A percentile compares a stretch with the other conserved stretches of the same genome.
phyloP scores from a whole-genome alignment of 2,797 vertebrate species.

The Clarias laeviceps region DNA sequence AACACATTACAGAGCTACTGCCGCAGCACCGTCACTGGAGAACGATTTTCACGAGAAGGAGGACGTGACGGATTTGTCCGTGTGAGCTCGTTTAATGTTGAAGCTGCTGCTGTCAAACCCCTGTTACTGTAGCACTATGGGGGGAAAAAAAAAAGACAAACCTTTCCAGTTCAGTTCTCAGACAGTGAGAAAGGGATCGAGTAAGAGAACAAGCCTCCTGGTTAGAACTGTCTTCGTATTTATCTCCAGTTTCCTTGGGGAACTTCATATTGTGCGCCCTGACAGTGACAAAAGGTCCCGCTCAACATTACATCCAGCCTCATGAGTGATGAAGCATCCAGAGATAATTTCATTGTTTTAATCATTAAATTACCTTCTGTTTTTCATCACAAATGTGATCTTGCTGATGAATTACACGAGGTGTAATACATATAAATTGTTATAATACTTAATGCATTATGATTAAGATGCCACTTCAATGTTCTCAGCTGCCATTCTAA shows the following conservation, averaged over 20 bases:
- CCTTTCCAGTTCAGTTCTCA: not conserved
- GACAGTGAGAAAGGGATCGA: not conserved
- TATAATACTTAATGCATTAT: slow-evolving; percentile 29
- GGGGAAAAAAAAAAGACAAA: not conserved
- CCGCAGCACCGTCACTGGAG: not conserved
- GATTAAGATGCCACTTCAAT: slow-evolving; percentile 25
- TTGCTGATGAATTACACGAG: slow-evolving; percentile 35
- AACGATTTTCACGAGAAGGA: not conserved
- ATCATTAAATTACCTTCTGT: slow-evolving; percentile 47
- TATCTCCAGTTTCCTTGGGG: not conserved
- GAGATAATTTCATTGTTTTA: slow-evolving; percentile 26
- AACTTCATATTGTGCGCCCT: not conserved
- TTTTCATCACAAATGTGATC: slow-evolving; percentile 44
- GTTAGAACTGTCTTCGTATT: not conserved
- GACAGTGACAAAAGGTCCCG: slow-evolving; percentile 8
- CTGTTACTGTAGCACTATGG: not conserved
- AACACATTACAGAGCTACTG: not conserved
- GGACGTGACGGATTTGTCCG: slow-evolving; percentile 4
- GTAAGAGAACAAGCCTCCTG: not conserved
- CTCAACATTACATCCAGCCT: not conserved
- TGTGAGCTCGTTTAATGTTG: slow-evolving; percentile 16
- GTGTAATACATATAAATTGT: slow-evolving; percentile 39
- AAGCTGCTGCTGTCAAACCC: slow-evolving; percentile 5
- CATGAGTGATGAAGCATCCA: slow-evolving; percentile 8
- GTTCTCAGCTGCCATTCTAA: not conserved